Base-by-base conservation (phyloP, 2,113 vertebrate genomes). In the Trinectes maculatus region DNA sequence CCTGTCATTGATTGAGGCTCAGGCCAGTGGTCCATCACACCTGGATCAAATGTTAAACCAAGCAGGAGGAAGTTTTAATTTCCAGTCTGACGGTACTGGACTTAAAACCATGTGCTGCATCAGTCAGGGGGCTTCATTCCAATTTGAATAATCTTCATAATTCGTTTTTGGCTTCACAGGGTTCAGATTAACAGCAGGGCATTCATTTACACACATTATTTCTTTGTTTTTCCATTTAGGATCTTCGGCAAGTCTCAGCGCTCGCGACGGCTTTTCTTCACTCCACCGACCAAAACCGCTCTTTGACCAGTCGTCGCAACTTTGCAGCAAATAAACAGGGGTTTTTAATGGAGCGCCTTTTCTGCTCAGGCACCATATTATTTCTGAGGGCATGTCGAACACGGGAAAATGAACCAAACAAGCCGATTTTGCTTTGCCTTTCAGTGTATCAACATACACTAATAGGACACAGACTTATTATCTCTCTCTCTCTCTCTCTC, bases 381-480 rank as follows among this genome's bases (percentile, higher is more conserved):
- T 85, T 77, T 84, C 77, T 63, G 22, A 58, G 64, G 69, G 68
- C 68, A 72, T 71, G 74, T 60, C 78, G 72, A 73, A 80, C 79
- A 80, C 49, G 46, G 42, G 34, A 51, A 82, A 79, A 83, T 60
- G 25, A 68, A 36, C 61, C 72, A 80, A 82, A 80, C 78, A 80
- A 78, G 77, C 73, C 78, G 25, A 53, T 82, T 84, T 78, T 40
- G 8, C 47, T 62, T 48, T 61, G 70, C 56, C 42, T 63, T 73
- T 80, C 67, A 65, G 18, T 71, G 58, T 43, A 80, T 82, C 81
- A 74, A 78, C 82, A 74, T 75, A 68, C 78, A 71, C 80, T 77
- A 80, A 82, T 77, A 69, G 84, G 49, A 85, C 82, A 62, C 59
- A 47, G 64, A 49, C 63, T 59, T 43, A 68, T 82, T 89, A 68